These are phyloP conservation scores for Acanthosepion pharaonis DNA, from an alignment of 2,888 invertebrate genomes.

Conservation along the genomic window DNA sequence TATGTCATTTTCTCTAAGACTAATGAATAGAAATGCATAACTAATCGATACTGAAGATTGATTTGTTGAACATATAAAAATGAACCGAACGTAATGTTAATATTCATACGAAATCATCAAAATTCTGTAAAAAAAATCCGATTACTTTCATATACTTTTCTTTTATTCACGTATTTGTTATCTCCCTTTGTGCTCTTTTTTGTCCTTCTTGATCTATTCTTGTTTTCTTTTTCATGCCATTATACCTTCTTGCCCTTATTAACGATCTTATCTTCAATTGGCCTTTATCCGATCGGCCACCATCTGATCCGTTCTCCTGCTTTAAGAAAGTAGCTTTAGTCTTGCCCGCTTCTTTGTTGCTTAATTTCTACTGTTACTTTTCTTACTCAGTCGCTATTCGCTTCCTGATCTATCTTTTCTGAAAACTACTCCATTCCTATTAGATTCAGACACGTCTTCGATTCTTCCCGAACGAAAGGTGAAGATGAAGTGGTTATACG, in stretches of 20 bases:
- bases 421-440: not conserved
- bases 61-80: not conserved
- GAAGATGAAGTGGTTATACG: not conserved
- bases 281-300: not conserved
- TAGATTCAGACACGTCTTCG: not conserved
- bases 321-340: not conserved
- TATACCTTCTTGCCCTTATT: not conserved
- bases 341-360: not conserved
- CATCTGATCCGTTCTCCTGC: not conserved
- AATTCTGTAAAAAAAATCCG: not conserved
- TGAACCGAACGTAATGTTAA: not conserved
- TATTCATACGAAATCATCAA: not conserved
- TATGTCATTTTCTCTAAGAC: not conserved
- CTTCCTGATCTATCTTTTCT: constrained; percentile 13
- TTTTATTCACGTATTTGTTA: not conserved
- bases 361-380: constrained; percentile 5
- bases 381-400: not conserved
- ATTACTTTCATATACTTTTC: not conserved
- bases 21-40: not conserved
- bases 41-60: not conserved
- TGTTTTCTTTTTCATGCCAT: not conserved
- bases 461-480: not conserved
- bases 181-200: not conserved
- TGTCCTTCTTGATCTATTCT: not conserved
- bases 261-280: not conserved